Evolutionary conservation across 2,797 vertebrate species (phyloP).

Genomic region (Champsocephalus esox): DNA sequence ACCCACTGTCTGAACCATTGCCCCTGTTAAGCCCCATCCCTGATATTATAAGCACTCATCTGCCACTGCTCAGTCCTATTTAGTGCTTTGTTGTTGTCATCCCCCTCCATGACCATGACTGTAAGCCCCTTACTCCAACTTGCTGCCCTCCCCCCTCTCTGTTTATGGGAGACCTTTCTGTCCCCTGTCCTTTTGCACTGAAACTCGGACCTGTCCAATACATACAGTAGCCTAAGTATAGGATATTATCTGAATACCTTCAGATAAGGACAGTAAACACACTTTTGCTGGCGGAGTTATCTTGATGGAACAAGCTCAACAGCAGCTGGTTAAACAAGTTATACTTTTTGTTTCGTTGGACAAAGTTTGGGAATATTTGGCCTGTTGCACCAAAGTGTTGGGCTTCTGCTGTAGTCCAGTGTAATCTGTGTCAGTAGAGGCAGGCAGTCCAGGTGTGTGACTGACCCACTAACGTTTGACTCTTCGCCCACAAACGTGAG

Average conservation of each 20-base stretch:
- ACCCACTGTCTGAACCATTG: neutral
- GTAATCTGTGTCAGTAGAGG: conserved; percentile 71
- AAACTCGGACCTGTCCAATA: neutral
- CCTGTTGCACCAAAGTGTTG: conserved; percentile 6
- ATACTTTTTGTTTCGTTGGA: too few species aligned
- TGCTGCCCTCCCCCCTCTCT: conserved; percentile 29
- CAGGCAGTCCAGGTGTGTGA: conserved; percentile 72
- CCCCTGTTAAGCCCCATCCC: conserved; percentile 11
- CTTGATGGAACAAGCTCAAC: too few species aligned
- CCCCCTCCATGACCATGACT: conserved; percentile 35
- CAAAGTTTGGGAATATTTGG: neutral
- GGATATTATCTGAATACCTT: neutral
- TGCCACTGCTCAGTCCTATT: conserved; percentile 25
- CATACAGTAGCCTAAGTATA: neutral
- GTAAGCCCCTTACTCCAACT: conserved; percentile 55
- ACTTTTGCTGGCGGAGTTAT: too few species aligned
- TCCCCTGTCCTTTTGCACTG: neutral
- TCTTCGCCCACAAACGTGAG: conserved; percentile 65
- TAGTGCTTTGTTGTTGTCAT: conserved; percentile 24
- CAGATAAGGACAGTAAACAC: too few species aligned
- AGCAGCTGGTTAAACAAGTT: too few species aligned
- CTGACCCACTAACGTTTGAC: conserved; percentile 81
- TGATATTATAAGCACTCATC: conserved; percentile 28
- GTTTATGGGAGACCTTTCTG: conserved; percentile 1
- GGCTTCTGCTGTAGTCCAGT: conserved; percentile 1